phyloP scores from a whole-genome alignment of 1,140 invertebrate species.

The Neuroterus valhalla region DNA sequence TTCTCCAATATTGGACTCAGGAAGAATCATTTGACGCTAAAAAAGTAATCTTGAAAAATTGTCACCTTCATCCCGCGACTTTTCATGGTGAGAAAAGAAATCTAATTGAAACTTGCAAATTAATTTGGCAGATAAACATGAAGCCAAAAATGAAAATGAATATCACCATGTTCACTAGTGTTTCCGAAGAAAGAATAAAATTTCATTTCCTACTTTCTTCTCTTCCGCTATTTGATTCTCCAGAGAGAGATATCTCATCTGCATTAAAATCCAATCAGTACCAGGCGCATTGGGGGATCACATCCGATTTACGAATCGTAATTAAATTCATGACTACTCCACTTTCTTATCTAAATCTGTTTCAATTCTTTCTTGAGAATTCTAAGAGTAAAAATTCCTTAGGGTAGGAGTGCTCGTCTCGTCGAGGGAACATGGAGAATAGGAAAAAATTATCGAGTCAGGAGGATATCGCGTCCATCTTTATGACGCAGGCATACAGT shows the following conservation, averaged over 20 bases:
- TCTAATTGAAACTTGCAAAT: too few relatives aligned
- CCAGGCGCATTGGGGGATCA: conserved; percentile 26
- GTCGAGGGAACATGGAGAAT: not conserved
- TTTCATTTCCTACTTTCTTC: not conserved
- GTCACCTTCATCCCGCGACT: not conserved
- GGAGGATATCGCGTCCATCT: conserved; percentile 19
- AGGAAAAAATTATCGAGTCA: not conserved
- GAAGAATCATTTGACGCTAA: not conserved
- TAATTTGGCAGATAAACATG: not conserved
- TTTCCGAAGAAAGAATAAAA: not conserved
- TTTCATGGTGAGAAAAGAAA: too few relatives aligned
- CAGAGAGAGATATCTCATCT: conserved; percentile 41
- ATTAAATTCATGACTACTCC: conserved; percentile 25
- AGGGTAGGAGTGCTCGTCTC: conserved; percentile 16
- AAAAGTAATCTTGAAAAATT: not conserved
- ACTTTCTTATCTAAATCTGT: not conserved
- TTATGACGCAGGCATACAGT: conserved; percentile 10
- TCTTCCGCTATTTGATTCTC: not conserved
- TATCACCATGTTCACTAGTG: not conserved
- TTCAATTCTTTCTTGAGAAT: not conserved
- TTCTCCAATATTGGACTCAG: conserved; percentile 2
- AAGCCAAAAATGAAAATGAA: conserved; percentile 16
- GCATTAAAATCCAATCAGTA: conserved; percentile 54
- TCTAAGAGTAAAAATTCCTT: conserved; percentile 6
- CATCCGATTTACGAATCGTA: conserved; percentile 5